Conservation (phyloP, 2,888 invertebrate genomes). For the Drosophila fulvimacula region DNA sequence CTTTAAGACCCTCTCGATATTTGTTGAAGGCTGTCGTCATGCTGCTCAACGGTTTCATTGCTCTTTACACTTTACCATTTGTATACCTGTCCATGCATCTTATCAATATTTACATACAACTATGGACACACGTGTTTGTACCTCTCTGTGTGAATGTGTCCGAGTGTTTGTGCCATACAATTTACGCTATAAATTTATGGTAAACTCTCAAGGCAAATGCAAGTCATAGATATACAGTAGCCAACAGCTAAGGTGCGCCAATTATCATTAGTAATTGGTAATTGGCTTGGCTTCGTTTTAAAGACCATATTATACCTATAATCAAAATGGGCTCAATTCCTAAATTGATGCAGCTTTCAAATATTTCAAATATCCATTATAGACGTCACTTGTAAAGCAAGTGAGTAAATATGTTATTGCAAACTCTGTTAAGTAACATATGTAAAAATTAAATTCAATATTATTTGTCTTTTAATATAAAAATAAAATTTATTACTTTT, state of each 20-base stretch:
- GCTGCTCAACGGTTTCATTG: conserved; percentile 23
- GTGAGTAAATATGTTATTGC: neutral
- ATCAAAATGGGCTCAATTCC: conserved; percentile 5
- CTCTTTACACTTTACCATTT: conserved; percentile 24
- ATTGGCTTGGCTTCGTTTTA: conserved; percentile 21
- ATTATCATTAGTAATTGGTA: conserved; percentile 55
- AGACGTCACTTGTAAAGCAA: no score
- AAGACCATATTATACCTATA: conserved; percentile 16
- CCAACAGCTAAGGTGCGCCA: conserved; percentile 38
- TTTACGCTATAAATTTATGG: conserved; percentile 53
- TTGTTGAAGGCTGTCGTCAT: conserved; percentile 52
- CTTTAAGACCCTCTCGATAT: conserved; percentile 8
- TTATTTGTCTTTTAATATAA: no score
- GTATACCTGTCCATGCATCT: conserved; percentile 43
- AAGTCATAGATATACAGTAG: conserved; percentile 37
- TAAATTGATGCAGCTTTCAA: conserved; percentile 1
- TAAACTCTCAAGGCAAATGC: conserved; percentile 53
- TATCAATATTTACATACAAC: conserved; percentile 78
- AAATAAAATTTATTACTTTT: no score
- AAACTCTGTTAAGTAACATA: neutral
- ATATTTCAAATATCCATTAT: neutral
- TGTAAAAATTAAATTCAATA: neutral
- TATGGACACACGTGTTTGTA: conserved; percentile 41
- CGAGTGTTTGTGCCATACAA: conserved; percentile 29
- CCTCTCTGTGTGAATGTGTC: conserved; percentile 2